A percentile compares a stretch with the other conserved stretches of the same genome.
Evolutionary conservation across 2,888 invertebrate genomes (phyloP).

Genomic region (Diploptera punctata): DNA sequence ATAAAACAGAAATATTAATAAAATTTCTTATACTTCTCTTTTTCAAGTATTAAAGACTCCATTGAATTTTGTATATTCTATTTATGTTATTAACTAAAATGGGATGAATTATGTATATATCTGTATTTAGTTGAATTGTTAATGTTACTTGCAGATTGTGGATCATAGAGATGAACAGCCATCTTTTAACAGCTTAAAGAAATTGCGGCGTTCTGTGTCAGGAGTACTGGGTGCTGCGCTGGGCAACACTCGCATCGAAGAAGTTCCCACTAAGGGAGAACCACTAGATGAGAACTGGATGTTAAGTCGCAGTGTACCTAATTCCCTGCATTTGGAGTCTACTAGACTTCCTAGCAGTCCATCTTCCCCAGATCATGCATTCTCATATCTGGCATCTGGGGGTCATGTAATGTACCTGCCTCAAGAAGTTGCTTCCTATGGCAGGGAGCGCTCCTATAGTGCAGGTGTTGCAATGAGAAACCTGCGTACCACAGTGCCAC

Average conservation of each 20-base stretch:
- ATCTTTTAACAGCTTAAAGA: conserved; percentile 71
- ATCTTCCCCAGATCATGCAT: conserved; percentile 49
- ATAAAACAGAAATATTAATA: too few relatives aligned
- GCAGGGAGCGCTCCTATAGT: conserved; percentile 22
- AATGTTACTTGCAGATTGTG: not conserved
- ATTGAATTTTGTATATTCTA: too few relatives aligned
- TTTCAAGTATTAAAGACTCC: too few relatives aligned
- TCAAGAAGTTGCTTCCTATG: not conserved
- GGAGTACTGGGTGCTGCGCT: conserved; percentile 63
- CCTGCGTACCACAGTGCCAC: conserved; percentile 34
- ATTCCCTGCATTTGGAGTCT: conserved; percentile 65
- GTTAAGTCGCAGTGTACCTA: conserved; percentile 79
- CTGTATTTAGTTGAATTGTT: too few relatives aligned
- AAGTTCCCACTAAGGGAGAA: conserved; percentile 42
- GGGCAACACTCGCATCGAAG: conserved; percentile 44
- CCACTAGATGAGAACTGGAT: conserved; percentile 77
- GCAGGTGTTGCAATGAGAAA: conserved; percentile 8
- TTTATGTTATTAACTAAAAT: too few relatives aligned
- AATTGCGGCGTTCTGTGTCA: conserved; percentile 73
- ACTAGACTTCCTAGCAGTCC: conserved; percentile 39
- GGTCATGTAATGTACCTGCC: conserved; percentile 85
- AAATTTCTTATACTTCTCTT: too few relatives aligned
- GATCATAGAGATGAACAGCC: conserved; percentile 38
- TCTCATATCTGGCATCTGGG: conserved; percentile 67
- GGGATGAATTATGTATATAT: too few relatives aligned